Percentiles rank a stretch among this genome's conserved stretches.
Conservation (phyloP, 2,113 vertebrate species). For the Xerus inauris region DNA sequence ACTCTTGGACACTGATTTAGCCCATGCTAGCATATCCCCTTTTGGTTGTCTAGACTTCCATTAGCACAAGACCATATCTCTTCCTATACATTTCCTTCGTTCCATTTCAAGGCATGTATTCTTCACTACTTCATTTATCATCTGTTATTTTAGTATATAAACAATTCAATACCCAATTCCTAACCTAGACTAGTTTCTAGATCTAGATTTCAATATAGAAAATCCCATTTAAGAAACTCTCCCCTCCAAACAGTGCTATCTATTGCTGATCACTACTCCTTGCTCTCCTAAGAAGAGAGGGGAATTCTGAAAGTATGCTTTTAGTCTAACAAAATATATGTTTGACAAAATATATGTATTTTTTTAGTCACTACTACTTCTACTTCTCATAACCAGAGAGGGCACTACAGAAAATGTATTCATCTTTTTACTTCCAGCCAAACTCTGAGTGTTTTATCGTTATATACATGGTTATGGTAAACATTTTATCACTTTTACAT, state of each 20-base stretch:
- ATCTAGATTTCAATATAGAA: background rate
- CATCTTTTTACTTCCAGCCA: background rate
- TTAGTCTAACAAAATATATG: background rate
- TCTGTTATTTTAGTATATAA: background rate
- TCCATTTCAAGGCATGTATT: background rate
- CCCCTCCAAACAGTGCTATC: background rate
- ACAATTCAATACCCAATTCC: background rate
- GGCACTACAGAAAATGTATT: background rate
- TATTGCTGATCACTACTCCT: background rate
- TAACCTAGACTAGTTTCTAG: background rate
- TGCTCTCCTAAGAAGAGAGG: background rate
- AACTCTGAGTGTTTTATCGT: background rate
- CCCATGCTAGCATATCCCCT: background rate
- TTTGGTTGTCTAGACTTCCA: background rate
- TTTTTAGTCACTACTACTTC: background rate
- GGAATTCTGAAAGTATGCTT: background rate
- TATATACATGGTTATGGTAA: background rate
- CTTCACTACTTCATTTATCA: background rate
- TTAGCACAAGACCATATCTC: background rate
- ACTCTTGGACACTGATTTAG: background rate
- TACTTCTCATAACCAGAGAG: background rate
- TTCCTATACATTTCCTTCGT: background rate
- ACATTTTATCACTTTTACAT: conserved; percentile 35
- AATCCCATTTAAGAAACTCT: background rate
- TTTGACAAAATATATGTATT: background rate